phyloP scores from a whole-genome alignment of 2,797 vertebrate genomes.

The Thalassophryne amazonica region DNA sequence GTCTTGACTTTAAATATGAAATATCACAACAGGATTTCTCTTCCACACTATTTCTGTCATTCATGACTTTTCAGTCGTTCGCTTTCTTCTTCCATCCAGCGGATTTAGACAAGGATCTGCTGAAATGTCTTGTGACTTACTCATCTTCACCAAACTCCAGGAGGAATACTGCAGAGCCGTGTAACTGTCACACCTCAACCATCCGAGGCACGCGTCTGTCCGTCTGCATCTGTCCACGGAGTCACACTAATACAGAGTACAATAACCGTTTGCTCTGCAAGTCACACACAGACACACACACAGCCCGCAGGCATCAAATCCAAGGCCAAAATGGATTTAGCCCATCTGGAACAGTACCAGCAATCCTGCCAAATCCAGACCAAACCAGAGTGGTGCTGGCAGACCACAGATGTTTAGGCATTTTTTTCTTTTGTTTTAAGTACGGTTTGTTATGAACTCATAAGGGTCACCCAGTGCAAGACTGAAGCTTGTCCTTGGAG shows the following conservation, averaged over 20 bases:
- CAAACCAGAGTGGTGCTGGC: constrained; percentile 40
- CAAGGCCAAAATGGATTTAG: constrained; percentile 33
- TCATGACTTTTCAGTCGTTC: constrained; percentile 25
- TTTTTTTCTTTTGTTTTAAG: constrained; percentile 4
- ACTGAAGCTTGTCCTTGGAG: too few species aligned
- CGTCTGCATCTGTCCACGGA: constrained; percentile 40
- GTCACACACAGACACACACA: constrained; percentile 4
- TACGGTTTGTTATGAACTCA: constrained; percentile 7
- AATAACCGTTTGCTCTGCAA: constrained; percentile 29
- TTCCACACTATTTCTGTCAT: constrained; percentile 21
- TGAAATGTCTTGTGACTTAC: constrained; percentile 43
- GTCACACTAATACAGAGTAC: constrained; percentile 44
- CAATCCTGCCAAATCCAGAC: constrained; percentile 33
- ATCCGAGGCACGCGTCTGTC: constrained; percentile 38
- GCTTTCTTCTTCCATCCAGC: constrained; percentile 16
- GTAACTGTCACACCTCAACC: constrained; percentile 42
- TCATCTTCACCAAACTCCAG: constrained; percentile 35
- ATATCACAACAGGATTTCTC: not conserved
- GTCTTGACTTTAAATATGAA: constrained; percentile 6
- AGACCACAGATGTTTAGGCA: constrained; percentile 2
- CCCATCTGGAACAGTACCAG: constrained; percentile 36
- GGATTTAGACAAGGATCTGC: constrained; percentile 20
- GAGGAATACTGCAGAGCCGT: constrained; percentile 42
- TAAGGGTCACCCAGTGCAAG: constrained; percentile 4
- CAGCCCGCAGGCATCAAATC: constrained; percentile 25